Base-by-base conservation (phyloP, 2,797 vertebrate genomes). In the Hippopotamyrus pictus region DNA sequence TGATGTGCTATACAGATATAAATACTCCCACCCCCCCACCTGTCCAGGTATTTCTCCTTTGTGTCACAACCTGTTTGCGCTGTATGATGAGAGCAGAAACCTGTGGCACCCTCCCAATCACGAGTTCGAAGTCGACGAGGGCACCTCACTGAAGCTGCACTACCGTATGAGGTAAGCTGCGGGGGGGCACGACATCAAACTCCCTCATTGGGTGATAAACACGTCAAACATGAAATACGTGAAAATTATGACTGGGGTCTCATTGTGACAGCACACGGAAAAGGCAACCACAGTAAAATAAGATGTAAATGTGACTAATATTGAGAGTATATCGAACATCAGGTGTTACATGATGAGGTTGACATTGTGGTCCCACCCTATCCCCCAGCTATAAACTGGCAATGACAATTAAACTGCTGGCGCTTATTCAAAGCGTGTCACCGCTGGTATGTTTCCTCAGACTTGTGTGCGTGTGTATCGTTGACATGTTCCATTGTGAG, bases 131-230 rank as follows among this genome's bases (percentile, higher is more conserved):
- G 92, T 99, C 17, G 96, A 97, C 0, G 96, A 98, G 0, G 96
- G 97, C 90, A 96, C 94, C 19, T 95, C 95, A 9, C 93, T 97
- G 90, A 96, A 95, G 91, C 92, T 99, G 88, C 96, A 98, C 90
- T 99, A 98, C 91, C 97, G 98, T 19, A 98, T 99, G 97, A 99
- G 98, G 98, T 99, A 94, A 92, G 95, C 29, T 9, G 59, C n/a
- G 22, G 5, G 14, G 19, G n/a, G 54, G 51, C 14, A 17, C 3
- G 3, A 59, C 19, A n/a, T n/a, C 5, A 59, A 59, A 59, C 53
- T 19, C 53, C 14, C 19, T 57, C 54, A 57, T n/a, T 59, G 65
- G 65, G 29, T 37, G 65, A 73, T 37, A 14, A 37, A 73, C 29
- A 73, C 0, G 5, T 17, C 4, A 73, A 29, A 33, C 65, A 22